A percentile compares a stretch with the other conserved stretches of the same genome.
Conservation (phyloP, 2,113 vertebrate genomes). For the Pao palembangensis region DNA sequence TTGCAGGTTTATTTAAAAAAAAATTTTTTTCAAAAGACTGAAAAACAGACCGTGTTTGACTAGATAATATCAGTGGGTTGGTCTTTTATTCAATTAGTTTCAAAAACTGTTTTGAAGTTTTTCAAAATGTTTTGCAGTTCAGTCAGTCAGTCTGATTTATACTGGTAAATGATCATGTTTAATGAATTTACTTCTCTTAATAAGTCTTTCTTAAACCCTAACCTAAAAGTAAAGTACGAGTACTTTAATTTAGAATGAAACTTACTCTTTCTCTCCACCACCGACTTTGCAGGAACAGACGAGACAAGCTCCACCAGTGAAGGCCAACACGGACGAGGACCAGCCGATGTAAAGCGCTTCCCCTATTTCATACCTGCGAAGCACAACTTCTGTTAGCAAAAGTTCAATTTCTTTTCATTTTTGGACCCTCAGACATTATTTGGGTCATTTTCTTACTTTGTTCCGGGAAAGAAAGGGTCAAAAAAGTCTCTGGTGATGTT, state of each 20-base stretch:
- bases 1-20: too few relatives aligned
- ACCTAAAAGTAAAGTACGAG: background rate
- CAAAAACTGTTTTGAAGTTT: too few relatives aligned
- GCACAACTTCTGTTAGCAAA: background rate
- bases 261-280: conserved; percentile 67
- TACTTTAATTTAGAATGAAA: conserved; percentile 7
- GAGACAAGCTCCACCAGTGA: conserved; percentile 79
- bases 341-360: conserved; percentile 87
- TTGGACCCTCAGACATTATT: too few relatives aligned
- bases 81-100: too few relatives aligned
- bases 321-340: conserved; percentile 80
- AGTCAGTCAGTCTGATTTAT: too few relatives aligned
- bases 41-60: too few relatives aligned
- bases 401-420: too few relatives aligned
- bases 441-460: conserved; percentile 72
- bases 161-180: too few relatives aligned
- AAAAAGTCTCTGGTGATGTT: conserved; percentile 88
- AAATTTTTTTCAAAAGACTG: too few relatives aligned
- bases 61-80: too few relatives aligned
- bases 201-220: background rate
- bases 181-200: background rate
- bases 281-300: conserved; percentile 70
- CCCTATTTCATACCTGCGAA: conserved; percentile 83
- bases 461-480: conserved; percentile 77
- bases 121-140: too few relatives aligned